phyloP scores from a whole-genome alignment of 2,888 invertebrate species.

The Acanthosepion esculentum region DNA sequence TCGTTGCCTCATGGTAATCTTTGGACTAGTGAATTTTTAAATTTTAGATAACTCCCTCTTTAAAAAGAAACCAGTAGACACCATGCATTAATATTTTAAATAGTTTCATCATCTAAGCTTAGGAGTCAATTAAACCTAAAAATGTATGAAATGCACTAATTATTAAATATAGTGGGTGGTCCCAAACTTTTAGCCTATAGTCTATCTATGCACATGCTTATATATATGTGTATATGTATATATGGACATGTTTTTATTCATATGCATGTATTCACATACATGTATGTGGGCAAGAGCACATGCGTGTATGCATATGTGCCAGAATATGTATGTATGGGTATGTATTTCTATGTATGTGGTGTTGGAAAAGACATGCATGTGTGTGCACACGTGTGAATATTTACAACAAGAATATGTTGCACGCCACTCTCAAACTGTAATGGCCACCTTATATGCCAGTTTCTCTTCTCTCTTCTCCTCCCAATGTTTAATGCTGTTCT shows the following conservation, averaged over 20 bases:
- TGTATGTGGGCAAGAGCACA: background rate
- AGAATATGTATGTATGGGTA: background rate
- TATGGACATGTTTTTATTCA: background rate
- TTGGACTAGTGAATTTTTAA: too few species aligned
- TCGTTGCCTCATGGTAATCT: too few species aligned
- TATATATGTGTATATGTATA: background rate
- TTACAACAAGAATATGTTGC: background rate
- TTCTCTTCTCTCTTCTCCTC: background rate
- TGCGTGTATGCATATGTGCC: background rate
- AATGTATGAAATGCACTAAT: too few species aligned
- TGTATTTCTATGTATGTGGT: background rate
- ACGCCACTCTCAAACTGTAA: background rate
- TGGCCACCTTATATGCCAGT: background rate
- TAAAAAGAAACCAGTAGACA: too few species aligned
- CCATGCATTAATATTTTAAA: too few species aligned
- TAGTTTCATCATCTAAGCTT: too few species aligned
- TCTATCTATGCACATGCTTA: background rate
- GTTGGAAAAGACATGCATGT: background rate
- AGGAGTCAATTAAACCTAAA: too few species aligned
- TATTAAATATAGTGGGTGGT: too few species aligned
- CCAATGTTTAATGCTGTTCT: background rate
- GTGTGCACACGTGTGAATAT: background rate
- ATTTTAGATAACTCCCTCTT: too few species aligned
- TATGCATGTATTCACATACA: background rate
- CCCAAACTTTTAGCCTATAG: too few species aligned